Percentiles rank a stretch among this genome's conserved stretches.
These are phyloP conservation scores for Etheostoma nigrum DNA, from an alignment of 2,797 vertebrate genomes.

Conservation along the genomic window DNA sequence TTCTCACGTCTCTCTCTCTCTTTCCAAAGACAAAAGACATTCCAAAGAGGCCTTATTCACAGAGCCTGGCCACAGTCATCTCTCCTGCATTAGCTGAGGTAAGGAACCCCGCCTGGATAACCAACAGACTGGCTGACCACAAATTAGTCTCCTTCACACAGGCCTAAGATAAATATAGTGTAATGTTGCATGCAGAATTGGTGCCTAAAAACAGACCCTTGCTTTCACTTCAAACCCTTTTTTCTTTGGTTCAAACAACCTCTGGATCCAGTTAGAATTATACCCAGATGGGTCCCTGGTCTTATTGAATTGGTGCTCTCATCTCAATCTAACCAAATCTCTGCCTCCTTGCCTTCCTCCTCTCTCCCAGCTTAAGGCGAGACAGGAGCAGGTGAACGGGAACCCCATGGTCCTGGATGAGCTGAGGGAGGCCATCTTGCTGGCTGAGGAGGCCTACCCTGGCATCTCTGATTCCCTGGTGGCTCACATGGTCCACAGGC, in stretches of 20 bases:
- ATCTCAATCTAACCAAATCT: not conserved
- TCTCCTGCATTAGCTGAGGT: constrained; percentile 96
- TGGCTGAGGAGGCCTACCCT: constrained; percentile 93
- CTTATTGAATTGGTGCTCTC: too few relatives aligned
- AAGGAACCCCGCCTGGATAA: constrained; percentile 52
- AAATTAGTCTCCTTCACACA: not conserved
- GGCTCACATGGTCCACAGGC: constrained; percentile 92
- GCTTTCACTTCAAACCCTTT: too few relatives aligned
- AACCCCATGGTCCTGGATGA: constrained; percentile 94
- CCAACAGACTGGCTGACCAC: not conserved
- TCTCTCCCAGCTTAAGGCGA: constrained; percentile 89
- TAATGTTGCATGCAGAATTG: not conserved
- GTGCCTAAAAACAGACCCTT: too few relatives aligned
- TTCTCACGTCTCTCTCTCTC: not conserved
- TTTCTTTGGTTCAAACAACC: too few relatives aligned
- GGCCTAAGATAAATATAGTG: not conserved
- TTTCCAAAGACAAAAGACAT: constrained; percentile 88
- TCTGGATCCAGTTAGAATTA: too few relatives aligned
- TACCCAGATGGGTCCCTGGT: too few relatives aligned
- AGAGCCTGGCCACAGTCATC: constrained; percentile 94
- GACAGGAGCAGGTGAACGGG: constrained; percentile 90
- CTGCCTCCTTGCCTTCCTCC: not conserved
- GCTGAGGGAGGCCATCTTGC: constrained; percentile 92
- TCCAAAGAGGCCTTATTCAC: constrained; percentile 94
- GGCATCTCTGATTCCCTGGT: constrained; percentile 96